phyloP scores from a whole-genome alignment of 23 tunicate species.

The Phallusia fumigata region DNA sequence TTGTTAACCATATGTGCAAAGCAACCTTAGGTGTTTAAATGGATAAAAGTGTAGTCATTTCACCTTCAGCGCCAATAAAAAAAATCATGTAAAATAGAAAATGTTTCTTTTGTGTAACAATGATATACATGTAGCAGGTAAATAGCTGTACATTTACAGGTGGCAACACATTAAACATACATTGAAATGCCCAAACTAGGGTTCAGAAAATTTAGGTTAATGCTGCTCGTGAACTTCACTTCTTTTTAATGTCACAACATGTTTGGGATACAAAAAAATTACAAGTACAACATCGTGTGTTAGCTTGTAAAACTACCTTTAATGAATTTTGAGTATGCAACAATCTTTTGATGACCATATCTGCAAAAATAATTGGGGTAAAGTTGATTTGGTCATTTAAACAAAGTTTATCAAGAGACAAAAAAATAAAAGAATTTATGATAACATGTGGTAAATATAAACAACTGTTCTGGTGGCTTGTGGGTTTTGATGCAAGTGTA shows the following conservation, averaged over 20 bases:
- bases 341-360: constrained; percentile 71
- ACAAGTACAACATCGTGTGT: not conserved
- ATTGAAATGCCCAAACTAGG: not conserved
- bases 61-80: too few relatives aligned
- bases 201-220: too few relatives aligned
- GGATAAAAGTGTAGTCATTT: not conserved
- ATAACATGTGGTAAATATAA: too few relatives aligned
- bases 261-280: too few relatives aligned
- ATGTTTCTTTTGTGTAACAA: not conserved
- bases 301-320: constrained; percentile 36
- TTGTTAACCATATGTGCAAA: not conserved
- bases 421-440: too few relatives aligned
- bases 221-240: too few relatives aligned
- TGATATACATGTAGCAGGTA: not conserved
- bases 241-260: too few relatives aligned
- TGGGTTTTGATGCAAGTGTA: too few relatives aligned
- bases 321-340: constrained; percentile 83
- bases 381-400: not conserved
- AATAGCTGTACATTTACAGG: not conserved
- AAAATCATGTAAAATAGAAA: not conserved
- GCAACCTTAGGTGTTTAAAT: not conserved
- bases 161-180: too few relatives aligned
- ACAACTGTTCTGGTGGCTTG: too few relatives aligned
- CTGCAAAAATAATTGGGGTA: constrained; percentile 24
- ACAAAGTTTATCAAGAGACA: not conserved